phyloP scores from a whole-genome alignment of 1,140 invertebrate genomes.

The Sitobion miscanthi region DNA sequence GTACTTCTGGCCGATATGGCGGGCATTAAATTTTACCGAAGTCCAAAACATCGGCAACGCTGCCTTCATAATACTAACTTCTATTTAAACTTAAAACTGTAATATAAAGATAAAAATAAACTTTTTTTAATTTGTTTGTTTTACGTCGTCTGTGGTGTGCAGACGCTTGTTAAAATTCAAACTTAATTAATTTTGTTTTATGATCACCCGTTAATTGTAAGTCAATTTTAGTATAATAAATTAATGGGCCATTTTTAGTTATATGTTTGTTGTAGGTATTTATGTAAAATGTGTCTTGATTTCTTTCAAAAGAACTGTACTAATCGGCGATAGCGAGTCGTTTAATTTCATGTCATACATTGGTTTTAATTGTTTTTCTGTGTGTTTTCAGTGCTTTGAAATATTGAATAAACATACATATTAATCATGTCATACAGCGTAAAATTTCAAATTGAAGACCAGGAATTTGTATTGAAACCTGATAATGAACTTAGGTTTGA shows the following conservation, averaged over 20 bases:
- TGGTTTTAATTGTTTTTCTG: neutral
- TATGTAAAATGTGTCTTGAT: neutral
- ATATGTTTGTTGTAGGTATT: neutral
- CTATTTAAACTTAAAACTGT: neutral
- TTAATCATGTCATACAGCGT: constrained; percentile 51
- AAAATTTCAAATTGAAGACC: constrained; percentile 60
- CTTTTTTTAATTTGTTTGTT: no score
- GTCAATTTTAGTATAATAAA: neutral
- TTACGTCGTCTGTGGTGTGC: no score
- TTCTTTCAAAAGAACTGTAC: neutral
- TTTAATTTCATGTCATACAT: neutral
- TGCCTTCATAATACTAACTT: neutral
- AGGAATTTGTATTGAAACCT: constrained; percentile 85
- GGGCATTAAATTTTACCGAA: no score
- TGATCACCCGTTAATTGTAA: neutral
- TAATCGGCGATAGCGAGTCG: neutral
- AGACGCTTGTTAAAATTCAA: no score
- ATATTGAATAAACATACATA: neutral
- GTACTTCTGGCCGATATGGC: no score
- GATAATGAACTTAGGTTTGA: constrained; percentile 92
- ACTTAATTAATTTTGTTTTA: no score
- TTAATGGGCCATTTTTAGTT: neutral
- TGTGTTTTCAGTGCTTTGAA: neutral
- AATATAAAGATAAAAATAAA: no score
- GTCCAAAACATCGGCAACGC: no score